Evolutionary conservation across 2,888 invertebrate genomes (phyloP), one percentile per base, ranked within the genome.

Genomic region (Macrophya alboannulata): DNA sequence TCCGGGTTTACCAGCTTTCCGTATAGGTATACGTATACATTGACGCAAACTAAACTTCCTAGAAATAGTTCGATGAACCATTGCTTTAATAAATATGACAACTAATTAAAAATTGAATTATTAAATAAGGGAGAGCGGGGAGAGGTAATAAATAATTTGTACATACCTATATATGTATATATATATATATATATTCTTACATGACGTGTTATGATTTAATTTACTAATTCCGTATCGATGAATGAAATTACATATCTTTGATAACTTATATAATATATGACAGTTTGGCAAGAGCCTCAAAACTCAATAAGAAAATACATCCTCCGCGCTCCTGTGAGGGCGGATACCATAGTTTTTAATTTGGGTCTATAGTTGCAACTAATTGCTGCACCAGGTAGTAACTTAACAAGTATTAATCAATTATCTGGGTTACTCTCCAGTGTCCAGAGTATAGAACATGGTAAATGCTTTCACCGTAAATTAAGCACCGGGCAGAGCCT

Each of bases 241-340:
- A 91, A 91, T 91, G 92, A 90, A 76, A 91, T 91, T 92, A 92
- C 91, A 92, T n/a, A n/a, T 88, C 90, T 89, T 86, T 87, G 88
- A 48, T 43, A 92, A 91, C 89, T 89, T 88, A 92, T 89, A 90
- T 88, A 88, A 89, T 77, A n/a, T 37, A 59, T 55, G 77, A 77
- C 31, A 77, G 79, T 89, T 88, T 87, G 89, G 90, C 90, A 89
- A 90, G 90, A 90, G 90, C 90, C 90, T 88, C 89, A 90, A 91
- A 91, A 91, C 89, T 90, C 91, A 91, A 91, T 91, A 91, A 91
- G 91, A 91, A 91, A 91, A 91, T 91, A 91, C 90, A 90, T 91
- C 88, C 89, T 90, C 89, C 87, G 85, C 72, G n/a, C n/a, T n/a
- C n/a, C n/a, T n/a, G 6, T 40, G n/a, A 65, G 82, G 86, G 89